These are phyloP conservation scores for Gymnarchus niloticus DNA, from an alignment of 2,113 vertebrate genomes.

Conservation along the genomic window DNA sequence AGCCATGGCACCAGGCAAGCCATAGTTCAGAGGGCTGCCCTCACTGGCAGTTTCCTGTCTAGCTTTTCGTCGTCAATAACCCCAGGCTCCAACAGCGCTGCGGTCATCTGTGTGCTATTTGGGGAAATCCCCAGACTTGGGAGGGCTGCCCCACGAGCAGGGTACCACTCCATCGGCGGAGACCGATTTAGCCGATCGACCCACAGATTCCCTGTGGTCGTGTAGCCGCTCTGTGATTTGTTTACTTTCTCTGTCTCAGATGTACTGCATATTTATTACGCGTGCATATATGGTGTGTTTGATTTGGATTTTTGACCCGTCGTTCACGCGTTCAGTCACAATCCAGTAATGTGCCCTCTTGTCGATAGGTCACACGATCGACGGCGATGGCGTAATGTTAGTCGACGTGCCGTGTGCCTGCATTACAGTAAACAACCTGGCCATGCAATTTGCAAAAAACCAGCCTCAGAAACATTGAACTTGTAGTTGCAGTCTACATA, in stretches of 20 bases:
- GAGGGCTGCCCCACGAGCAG: neutral
- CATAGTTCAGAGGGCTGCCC: too few relatives aligned
- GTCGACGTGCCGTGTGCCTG: constrained; percentile 50
- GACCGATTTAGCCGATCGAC: neutral
- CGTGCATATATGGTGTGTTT: too few relatives aligned
- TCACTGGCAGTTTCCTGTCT: too few relatives aligned
- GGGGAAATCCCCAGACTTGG: neutral
- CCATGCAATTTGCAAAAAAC: neutral
- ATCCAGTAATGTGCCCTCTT: constrained; percentile 43
- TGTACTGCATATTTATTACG: too few relatives aligned
- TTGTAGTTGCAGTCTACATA: too few relatives aligned
- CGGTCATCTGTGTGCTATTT: neutral
- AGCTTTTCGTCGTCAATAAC: neutral
- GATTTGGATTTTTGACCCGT: constrained; percentile 37
- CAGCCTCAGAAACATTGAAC: neutral
- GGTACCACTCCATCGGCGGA: neutral
- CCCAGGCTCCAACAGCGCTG: neutral
- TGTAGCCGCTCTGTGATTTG: constrained; percentile 27
- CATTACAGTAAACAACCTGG: constrained; percentile 13
- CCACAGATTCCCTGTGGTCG: neutral
- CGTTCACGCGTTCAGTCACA: constrained; percentile 23
- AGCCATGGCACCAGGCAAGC: neutral
- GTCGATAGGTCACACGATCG: constrained; percentile 23
- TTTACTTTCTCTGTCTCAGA: too few relatives aligned
- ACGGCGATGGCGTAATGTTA: constrained; percentile 45